A percentile compares a stretch with the other conserved stretches of the same genome.
These are phyloP conservation scores for Panagrolaimus sp. DNA, from an alignment of 1,140 invertebrate species.

Conservation along the genomic window DNA sequence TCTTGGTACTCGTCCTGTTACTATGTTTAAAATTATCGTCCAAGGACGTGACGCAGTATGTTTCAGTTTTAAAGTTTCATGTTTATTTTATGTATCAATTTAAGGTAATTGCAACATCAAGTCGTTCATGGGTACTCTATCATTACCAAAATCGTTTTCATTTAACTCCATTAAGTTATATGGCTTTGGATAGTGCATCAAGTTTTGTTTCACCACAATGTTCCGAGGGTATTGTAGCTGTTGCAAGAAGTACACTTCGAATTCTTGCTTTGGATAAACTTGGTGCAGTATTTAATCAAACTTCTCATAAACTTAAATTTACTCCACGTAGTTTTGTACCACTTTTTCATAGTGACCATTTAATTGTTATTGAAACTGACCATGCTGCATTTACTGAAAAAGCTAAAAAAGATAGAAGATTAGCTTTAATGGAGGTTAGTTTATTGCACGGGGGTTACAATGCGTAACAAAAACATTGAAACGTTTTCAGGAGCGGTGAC, in stretches of 20 bases:
- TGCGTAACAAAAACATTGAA: too few relatives aligned
- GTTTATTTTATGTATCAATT: too few relatives aligned
- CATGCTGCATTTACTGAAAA: slow-evolving; percentile 97
- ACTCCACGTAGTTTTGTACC: slow-evolving; percentile 92
- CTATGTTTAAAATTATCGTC: slow-evolving; percentile 88
- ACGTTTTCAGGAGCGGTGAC: too few relatives aligned
- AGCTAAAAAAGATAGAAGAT: slow-evolving; percentile 73
- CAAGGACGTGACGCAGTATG: slow-evolving; percentile 79
- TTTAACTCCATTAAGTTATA: slow-evolving; percentile 57
- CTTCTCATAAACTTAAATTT: slow-evolving; percentile 80
- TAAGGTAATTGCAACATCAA: slow-evolving; percentile 86
- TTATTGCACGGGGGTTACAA: too few relatives aligned
- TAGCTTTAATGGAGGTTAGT: not conserved
- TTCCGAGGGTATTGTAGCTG: slow-evolving; percentile 97
- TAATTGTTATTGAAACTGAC: slow-evolving; percentile 86
- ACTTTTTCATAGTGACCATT: slow-evolving; percentile 82
- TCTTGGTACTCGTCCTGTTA: slow-evolving; percentile 85
- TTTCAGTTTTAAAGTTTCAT: too few relatives aligned
- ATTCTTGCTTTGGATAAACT: slow-evolving; percentile 97
- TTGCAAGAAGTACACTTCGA: slow-evolving; percentile 83
- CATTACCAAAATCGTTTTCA: slow-evolving; percentile 82
- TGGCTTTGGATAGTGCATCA: slow-evolving; percentile 82
- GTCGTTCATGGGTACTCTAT: slow-evolving; percentile 94
- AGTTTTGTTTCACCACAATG: slow-evolving; percentile 98
- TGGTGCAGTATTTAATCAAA: slow-evolving; percentile 95